Conservation (phyloP, 2,113 vertebrate species). For the Heteronetta atricapilla region DNA sequence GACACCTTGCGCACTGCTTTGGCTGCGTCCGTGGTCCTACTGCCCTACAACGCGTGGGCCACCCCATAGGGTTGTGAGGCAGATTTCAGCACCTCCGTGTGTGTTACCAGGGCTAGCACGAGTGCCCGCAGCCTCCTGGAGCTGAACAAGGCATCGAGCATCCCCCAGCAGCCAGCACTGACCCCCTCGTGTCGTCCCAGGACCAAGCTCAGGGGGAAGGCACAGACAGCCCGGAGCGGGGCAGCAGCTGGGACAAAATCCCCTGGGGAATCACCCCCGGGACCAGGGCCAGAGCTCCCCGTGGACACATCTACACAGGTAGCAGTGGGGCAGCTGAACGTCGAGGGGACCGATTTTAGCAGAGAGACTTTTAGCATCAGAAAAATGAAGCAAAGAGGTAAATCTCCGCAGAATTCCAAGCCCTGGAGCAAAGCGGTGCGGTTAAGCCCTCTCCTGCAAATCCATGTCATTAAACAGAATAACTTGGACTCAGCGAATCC, state of each 20-base stretch:
- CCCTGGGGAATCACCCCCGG: neutral
- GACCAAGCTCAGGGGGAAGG: neutral
- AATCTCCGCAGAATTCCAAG: neutral
- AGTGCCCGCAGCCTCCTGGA: neutral
- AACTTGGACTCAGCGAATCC: slow-evolving; percentile 38
- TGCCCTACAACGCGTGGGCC: rapidly evolving
- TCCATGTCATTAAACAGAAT: slow-evolving; percentile 17
- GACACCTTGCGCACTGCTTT: neutral
- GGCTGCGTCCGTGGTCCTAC: rapidly evolving
- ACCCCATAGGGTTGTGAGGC: neutral
- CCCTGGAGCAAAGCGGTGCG: neutral
- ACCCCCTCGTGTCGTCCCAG: neutral
- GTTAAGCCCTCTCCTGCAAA: slow-evolving; percentile 39
- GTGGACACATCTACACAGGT: neutral
- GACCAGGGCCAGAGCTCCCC: neutral
- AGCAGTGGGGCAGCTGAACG: neutral
- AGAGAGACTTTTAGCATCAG: neutral
- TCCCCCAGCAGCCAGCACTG: neutral
- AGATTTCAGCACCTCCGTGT: neutral
- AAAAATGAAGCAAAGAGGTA: neutral
- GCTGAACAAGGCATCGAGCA: neutral
- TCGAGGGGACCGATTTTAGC: neutral
- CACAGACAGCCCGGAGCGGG: neutral
- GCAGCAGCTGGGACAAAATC: neutral
- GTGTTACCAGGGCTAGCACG: neutral